Evolutionary conservation across 2,888 invertebrate species (phyloP).

Genomic region (Cryptocephalus primarius): DNA sequence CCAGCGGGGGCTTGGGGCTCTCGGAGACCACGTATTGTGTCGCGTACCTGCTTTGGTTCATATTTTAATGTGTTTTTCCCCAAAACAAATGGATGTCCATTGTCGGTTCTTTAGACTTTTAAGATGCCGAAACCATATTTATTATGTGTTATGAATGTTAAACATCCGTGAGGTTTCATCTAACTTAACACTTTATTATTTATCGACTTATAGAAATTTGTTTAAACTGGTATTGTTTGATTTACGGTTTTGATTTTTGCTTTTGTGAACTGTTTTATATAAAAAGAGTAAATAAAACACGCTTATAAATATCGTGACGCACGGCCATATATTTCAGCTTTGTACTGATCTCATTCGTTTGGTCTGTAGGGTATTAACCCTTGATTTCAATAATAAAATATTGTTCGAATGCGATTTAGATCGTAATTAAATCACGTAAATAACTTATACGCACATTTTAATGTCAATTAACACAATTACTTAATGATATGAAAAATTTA

Average conservation of each 20-base stretch:
- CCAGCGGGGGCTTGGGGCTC: constrained; percentile 28
- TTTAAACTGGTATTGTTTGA: background rate
- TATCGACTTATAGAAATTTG: constrained; percentile 17
- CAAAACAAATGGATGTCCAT: constrained; percentile 38
- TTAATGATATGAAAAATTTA: too few relatives aligned
- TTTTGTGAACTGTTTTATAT: background rate
- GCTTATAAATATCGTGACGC: too few relatives aligned
- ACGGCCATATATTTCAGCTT: too few relatives aligned
- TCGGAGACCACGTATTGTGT: constrained; percentile 36
- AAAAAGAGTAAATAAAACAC: too few relatives aligned
- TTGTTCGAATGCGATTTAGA: too few relatives aligned
- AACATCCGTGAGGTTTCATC: constrained; percentile 32
- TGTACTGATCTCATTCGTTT: too few relatives aligned
- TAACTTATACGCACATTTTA: too few relatives aligned
- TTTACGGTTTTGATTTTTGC: background rate
- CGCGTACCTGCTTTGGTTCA: constrained; percentile 37
- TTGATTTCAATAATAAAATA: too few relatives aligned
- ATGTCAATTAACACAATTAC: too few relatives aligned
- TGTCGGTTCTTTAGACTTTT: constrained; percentile 35
- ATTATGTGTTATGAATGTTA: constrained; percentile 36
- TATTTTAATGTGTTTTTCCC: constrained; percentile 38
- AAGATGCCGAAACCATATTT: constrained; percentile 33
- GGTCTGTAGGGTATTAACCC: too few relatives aligned
- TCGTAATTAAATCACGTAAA: too few relatives aligned
- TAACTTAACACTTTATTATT: constrained; percentile 32